Base-by-base conservation (phyloP, 37 sponge, comb jelly and placozoan genomes). In the Ephydatia muelleri region DNA sequence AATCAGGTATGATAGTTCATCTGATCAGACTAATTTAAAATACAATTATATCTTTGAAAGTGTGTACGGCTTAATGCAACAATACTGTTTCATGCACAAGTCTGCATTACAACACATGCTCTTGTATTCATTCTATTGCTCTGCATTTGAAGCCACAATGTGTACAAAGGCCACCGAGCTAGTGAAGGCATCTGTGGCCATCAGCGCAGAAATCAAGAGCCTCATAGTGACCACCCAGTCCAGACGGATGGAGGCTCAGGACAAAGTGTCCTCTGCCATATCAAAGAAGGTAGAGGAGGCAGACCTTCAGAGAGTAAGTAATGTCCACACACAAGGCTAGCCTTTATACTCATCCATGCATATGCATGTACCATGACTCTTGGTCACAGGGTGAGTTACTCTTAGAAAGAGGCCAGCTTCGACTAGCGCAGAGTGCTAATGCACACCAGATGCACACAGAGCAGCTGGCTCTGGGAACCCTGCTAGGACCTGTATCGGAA, bases 381-480 rank as follows among this genome's bases (percentile, higher is more conserved):
- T 74, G 36, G 0, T 73, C 9, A 70, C 86, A 86, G 83, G 70
- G 80, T 11, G 69, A 82, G 39, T 35, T 89, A 65, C 19, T 72
- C 14, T 30, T 91, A 40, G 80, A 91, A 43, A 77, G 67, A 38
- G 91, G 87, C 3, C 86, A 86, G 34, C 37, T 91, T 16, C 68
- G 83, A 38, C 21, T 83, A 74, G 80, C 80, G 2, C 87, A 86
- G 49, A 86, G 79, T 36, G 70, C 87, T 9, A 37, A 30, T 16
- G 28, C 25, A 12, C 83, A 86, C 34, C 87, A 86, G 49, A 67
- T 78, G 19, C 80, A 91, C 66, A 65, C 6, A 2, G 82, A 81
- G 27, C 87, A 91, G 81, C 79, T 91, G 26, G 80, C 86, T 2
- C 79, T 91, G 68, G 91, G 91, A 25, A 71, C 82, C 5, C 70